A percentile compares a stretch with the other conserved stretches of the same genome.
Conservation (phyloP, 1,140 invertebrate species). For the Cydia fagiglandana region DNA sequence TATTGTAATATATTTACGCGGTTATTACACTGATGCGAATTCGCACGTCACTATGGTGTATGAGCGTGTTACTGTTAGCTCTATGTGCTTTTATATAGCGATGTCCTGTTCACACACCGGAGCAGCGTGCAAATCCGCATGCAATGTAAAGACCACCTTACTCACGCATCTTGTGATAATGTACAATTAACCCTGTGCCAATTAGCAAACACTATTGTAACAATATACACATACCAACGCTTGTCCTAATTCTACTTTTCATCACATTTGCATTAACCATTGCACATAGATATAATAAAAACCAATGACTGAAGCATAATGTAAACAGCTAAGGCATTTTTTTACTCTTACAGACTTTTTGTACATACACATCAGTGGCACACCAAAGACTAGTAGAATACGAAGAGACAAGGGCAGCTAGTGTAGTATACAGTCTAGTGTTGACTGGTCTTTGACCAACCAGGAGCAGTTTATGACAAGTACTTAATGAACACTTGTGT, state of each 20-base stretch:
- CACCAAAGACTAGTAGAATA: slow-evolving; percentile 26
- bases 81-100: too few relatives aligned
- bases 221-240: neutral
- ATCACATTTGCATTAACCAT: neutral
- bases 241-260: slow-evolving; percentile 12
- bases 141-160: neutral
- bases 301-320: slow-evolving; percentile 6
- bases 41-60: too few relatives aligned
- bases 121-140: too few relatives aligned
- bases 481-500: slow-evolving; percentile 20
- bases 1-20: neutral
- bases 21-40: too few relatives aligned
- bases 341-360: slow-evolving; percentile 3
- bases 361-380: slow-evolving; percentile 27
- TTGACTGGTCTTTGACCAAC: neutral
- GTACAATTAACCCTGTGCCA: neutral
- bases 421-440: neutral
- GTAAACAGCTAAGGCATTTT: neutral
- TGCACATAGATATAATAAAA: slow-evolving; percentile 1
- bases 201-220: neutral
- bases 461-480: slow-evolving; percentile 8
- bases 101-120: too few relatives aligned
- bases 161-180: slow-evolving; percentile 13
- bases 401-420: slow-evolving; percentile 2
- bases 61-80: too few relatives aligned